These are phyloP conservation scores for Cancer borealis DNA, from an alignment of 2,888 invertebrate genomes.

Conservation along the genomic window DNA sequence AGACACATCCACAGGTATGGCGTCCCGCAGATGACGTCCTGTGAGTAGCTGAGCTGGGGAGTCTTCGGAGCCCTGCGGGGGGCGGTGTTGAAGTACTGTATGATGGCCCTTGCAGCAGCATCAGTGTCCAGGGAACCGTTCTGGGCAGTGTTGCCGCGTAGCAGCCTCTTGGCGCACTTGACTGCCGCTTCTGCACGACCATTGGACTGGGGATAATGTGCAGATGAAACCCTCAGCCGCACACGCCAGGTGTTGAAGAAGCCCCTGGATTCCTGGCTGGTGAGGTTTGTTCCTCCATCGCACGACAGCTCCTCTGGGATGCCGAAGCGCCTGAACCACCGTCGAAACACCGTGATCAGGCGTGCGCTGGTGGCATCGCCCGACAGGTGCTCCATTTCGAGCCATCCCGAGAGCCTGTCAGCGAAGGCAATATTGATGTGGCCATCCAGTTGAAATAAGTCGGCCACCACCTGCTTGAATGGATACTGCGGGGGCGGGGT, in stretches of 20 bases:
- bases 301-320: too few species aligned
- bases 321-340: neutral
- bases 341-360: neutral
- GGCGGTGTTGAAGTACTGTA: slow-evolving; percentile 24
- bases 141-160: neutral
- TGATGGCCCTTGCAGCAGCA: neutral
- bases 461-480: slow-evolving; percentile 23
- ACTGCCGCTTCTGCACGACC: neutral
- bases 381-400: too few species aligned
- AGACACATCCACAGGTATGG: neutral
- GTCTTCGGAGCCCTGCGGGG: neutral
- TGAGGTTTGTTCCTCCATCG: neutral
- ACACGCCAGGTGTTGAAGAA: neutral
- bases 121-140: neutral
- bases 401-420: neutral
- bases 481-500: slow-evolving; percentile 3
- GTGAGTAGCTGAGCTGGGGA: neutral
- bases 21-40: neutral
- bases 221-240: neutral
- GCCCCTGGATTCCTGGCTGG: neutral
- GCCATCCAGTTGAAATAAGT: slow-evolving; percentile 25
- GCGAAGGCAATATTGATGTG: neutral
- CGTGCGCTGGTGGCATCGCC: neutral
- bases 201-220: neutral
- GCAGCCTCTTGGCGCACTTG: neutral